Percentiles rank a stretch among this genome's conserved stretches.
Conservation (phyloP, 2,888 invertebrate genomes). For the Ophion ellenae region DNA sequence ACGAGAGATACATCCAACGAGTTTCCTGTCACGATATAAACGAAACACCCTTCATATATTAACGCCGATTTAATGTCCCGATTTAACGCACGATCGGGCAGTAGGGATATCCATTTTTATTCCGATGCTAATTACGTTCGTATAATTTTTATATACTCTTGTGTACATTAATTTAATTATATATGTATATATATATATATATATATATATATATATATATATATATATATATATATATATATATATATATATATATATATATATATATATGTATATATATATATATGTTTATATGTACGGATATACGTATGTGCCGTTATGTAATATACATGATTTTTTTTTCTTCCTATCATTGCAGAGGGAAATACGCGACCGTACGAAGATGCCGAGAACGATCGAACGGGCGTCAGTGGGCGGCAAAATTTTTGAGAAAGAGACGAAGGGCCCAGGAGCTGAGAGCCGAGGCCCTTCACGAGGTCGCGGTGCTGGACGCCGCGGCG, state of each 20-base stretch:
- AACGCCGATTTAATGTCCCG: slow-evolving; percentile 20
- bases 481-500: slow-evolving; percentile 86
- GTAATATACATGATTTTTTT: too few relatives aligned
- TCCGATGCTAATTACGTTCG: neutral
- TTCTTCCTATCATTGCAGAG: slow-evolving; percentile 88
- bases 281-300: too few relatives aligned
- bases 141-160: neutral
- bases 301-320: too few relatives aligned
- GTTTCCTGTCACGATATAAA: slow-evolving; percentile 20
- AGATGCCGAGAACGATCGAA: slow-evolving; percentile 94
- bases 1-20: slow-evolving; percentile 36
- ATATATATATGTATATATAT: too few relatives aligned
- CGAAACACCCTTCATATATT: neutral
- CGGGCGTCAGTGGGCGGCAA: slow-evolving; percentile 97
- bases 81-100: slow-evolving; percentile 18
- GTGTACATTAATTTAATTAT: slow-evolving; percentile 8
- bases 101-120: neutral
- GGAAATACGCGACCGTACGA: slow-evolving; percentile 98
- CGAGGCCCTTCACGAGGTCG: slow-evolving; percentile 85
- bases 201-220: too few relatives aligned
- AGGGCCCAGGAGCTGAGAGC: slow-evolving; percentile 88
- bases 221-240: too few relatives aligned
- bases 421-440: slow-evolving; percentile 96
- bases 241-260: too few relatives aligned
- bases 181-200: neutral